These are phyloP conservation scores for Hirtodrosophila alboralis DNA, from an alignment of 2,888 invertebrate genomes.

Conservation along the genomic window DNA sequence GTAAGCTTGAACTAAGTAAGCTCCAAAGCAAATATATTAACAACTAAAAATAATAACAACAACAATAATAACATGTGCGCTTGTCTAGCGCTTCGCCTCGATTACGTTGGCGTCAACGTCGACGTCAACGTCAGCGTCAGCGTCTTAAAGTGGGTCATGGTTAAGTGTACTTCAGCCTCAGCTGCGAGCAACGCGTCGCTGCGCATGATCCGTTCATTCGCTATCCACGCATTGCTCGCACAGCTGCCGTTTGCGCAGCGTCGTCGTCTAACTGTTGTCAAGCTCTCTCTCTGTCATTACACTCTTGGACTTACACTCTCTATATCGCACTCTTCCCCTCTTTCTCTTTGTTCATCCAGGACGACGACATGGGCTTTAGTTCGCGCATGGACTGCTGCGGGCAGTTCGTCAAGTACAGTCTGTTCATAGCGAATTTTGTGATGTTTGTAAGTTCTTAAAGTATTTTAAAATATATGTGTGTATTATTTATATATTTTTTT, in stretches of 20 bases:
- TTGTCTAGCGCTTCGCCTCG: conserved; percentile 37
- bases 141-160: conserved; percentile 69
- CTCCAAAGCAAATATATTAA: conserved; percentile 37
- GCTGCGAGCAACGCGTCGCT: conserved; percentile 30
- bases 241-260: conserved; percentile 28
- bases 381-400: conserved; percentile 95
- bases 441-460: conserved; percentile 95
- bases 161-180: conserved; percentile 70
- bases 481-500: no score
- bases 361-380: conserved; percentile 88
- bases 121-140: no score
- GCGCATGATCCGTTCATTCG: conserved; percentile 54
- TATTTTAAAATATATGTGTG: no score
- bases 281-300: conserved; percentile 15
- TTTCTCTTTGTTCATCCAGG: conserved; percentile 47
- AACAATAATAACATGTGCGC: conserved; percentile 32
- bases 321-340: no score
- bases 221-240: conserved; percentile 45
- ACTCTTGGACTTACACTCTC: background rate
- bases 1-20: conserved; percentile 30
- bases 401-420: conserved; percentile 93
- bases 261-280: conserved; percentile 19
- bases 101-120: conserved; percentile 31
- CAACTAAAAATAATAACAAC: conserved; percentile 10
- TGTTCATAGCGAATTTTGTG: conserved; percentile 92